phyloP scores from a whole-genome alignment of 2,113 vertebrate species.

The Machaerirhynchus nigripectus region DNA sequence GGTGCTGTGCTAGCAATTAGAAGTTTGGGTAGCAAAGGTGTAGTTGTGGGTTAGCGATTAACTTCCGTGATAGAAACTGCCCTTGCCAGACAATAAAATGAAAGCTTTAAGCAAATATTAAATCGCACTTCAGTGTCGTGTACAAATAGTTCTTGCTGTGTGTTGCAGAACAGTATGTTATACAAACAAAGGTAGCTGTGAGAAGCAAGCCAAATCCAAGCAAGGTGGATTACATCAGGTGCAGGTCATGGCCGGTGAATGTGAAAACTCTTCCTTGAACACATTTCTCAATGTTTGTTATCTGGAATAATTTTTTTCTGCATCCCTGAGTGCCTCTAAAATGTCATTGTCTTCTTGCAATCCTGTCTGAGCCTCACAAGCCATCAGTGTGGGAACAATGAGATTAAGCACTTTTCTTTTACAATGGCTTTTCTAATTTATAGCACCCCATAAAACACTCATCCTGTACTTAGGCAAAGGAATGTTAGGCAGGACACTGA shows the following conservation, averaged over 20 bases:
- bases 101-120: constrained; percentile 64
- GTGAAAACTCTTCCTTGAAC: constrained; percentile 15
- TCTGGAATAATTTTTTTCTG: constrained; percentile 13
- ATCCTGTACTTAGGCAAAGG: not conserved
- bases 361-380: not conserved
- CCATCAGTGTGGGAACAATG: not conserved
- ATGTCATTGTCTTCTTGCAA: not conserved
- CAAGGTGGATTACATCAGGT: constrained; percentile 32
- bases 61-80: constrained; percentile 41
- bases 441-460: not conserved
- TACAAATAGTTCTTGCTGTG: constrained; percentile 57
- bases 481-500: not conserved
- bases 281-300: not conserved
- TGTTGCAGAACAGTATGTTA: constrained; percentile 53
- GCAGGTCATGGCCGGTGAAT: not conserved
- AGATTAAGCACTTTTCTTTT: not conserved
- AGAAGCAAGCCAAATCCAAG: not conserved
- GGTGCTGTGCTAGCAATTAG: not conserved
- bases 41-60: constrained; percentile 52
- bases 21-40: not conserved
- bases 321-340: not conserved
- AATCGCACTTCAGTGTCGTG: not conserved
- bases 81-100: constrained; percentile 55
- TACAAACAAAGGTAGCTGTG: constrained; percentile 49
- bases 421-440: not conserved